These are phyloP conservation scores for Troides helena DNA, from an alignment of 2,888 invertebrate genomes.

Conservation along the genomic window DNA sequence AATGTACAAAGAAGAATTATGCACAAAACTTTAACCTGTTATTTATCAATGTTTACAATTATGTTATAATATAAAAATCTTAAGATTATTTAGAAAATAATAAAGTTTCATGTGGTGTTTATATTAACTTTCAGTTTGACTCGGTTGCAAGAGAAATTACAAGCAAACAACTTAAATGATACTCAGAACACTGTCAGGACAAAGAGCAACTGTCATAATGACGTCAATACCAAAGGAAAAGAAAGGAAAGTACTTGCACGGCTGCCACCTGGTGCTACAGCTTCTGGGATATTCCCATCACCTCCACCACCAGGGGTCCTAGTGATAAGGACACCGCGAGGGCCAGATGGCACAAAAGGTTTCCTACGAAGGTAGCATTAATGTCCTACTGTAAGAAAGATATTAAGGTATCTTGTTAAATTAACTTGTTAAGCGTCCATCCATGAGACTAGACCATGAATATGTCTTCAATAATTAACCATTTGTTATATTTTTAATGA, in stretches of 20 bases:
- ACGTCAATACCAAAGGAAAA: constrained; percentile 63
- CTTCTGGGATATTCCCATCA: constrained; percentile 63
- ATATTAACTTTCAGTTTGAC: constrained; percentile 56
- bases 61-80: no score
- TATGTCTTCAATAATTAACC: constrained; percentile 19
- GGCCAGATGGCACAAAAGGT: constrained; percentile 87
- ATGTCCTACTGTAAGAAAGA: constrained; percentile 30
- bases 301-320: constrained; percentile 73
- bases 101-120: not conserved
- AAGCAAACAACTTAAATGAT: constrained; percentile 68
- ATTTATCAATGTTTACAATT: no score
- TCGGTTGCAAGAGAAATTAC: constrained; percentile 70
- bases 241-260: constrained; percentile 68
- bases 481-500: constrained; percentile 8
- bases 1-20: no score
- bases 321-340: constrained; percentile 86
- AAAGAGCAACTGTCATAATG: constrained; percentile 53
- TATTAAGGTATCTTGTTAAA: constrained; percentile 9
- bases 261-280: constrained; percentile 60
- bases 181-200: constrained; percentile 58
- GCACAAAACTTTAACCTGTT: no score
- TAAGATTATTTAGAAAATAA: no score
- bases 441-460: constrained; percentile 28
- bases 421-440: constrained; percentile 24
- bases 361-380: constrained; percentile 71